Percentiles rank a stretch among this genome's conserved stretches.
These are phyloP conservation scores for Esox lucius DNA, from an alignment of 2,797 vertebrate genomes.

Conservation along the genomic window DNA sequence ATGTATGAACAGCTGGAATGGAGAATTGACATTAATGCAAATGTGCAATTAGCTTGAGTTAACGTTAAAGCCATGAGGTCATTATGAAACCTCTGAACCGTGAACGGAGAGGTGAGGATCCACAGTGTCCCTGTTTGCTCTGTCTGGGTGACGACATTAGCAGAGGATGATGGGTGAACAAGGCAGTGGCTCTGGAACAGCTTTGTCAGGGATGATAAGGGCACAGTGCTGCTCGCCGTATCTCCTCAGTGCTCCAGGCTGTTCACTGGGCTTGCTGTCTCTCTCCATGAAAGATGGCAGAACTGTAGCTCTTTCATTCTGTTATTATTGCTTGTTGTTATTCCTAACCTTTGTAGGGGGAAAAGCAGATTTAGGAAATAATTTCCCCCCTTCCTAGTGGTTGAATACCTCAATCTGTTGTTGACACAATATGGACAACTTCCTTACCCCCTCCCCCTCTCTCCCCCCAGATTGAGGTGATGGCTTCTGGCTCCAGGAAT, in stretches of 20 bases:
- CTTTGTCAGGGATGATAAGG: conserved; percentile 43
- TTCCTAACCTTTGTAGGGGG: background rate
- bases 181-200: conserved; percentile 25
- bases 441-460: conserved; percentile 20
- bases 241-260: conserved; percentile 16
- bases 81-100: conserved; percentile 1
- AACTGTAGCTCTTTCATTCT: background rate
- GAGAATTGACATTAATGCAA: background rate
- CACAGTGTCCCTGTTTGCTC: conserved; percentile 10
- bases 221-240: conserved; percentile 16
- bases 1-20: background rate
- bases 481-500: conserved; percentile 60
- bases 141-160: conserved; percentile 29
- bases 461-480: conserved; percentile 65
- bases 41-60: conserved; percentile 1
- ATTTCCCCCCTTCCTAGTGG: background rate
- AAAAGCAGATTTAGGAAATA: conserved; percentile 2
- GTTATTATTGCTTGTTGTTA: background rate
- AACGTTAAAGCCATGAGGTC: conserved; percentile 25
- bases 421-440: background rate
- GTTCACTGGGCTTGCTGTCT: conserved; percentile 8
- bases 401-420: background rate
- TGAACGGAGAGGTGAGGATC: background rate
- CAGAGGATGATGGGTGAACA: conserved; percentile 42
- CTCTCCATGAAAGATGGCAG: conserved; percentile 12